Conservation (phyloP, 2,113 vertebrate species). For the Siniperca knerii region DNA sequence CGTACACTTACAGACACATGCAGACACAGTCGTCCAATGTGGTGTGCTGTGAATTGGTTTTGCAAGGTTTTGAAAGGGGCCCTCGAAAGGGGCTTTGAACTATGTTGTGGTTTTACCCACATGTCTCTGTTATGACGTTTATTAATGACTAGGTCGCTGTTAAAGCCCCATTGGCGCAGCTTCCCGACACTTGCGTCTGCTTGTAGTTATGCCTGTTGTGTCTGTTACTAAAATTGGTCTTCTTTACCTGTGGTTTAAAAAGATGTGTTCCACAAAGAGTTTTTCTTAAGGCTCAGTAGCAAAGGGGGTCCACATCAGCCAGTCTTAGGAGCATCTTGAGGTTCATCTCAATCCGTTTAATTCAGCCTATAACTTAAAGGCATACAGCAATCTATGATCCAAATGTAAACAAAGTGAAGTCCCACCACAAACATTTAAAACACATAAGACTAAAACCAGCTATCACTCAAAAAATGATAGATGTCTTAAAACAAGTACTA, state of each 20-base stretch:
- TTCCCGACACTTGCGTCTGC: conserved; percentile 33
- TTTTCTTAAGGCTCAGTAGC: not conserved
- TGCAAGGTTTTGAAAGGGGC: conserved; percentile 59
- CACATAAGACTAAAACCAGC: not conserved
- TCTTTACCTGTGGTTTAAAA: conserved; percentile 36
- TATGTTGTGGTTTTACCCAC: conserved; percentile 73
- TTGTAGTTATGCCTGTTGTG: conserved; percentile 45
- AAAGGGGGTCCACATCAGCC: not conserved
- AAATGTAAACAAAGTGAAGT: not conserved
- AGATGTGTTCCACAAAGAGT: not conserved
- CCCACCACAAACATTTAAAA: not conserved
- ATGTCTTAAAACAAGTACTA: not conserved
- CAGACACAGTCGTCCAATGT: conserved; percentile 20
- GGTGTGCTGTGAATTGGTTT: conserved; percentile 53
- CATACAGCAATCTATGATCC: not conserved
- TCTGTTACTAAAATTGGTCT: conserved; percentile 29
- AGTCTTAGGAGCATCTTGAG: not conserved
- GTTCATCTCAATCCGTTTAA: not conserved
- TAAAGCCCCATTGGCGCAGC: conserved; percentile 28
- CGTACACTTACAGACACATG: conserved; percentile 28
- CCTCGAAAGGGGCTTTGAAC: conserved; percentile 49
- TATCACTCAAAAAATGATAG: not conserved
- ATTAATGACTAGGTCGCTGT: conserved; percentile 55
- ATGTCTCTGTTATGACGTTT: conserved; percentile 64
- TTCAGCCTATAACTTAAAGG: not conserved